Percentiles rank a stretch among this genome's conserved stretches.
Conservation (phyloP, 2,888 invertebrate genomes). For the Acanthosepion pharaonis region DNA sequence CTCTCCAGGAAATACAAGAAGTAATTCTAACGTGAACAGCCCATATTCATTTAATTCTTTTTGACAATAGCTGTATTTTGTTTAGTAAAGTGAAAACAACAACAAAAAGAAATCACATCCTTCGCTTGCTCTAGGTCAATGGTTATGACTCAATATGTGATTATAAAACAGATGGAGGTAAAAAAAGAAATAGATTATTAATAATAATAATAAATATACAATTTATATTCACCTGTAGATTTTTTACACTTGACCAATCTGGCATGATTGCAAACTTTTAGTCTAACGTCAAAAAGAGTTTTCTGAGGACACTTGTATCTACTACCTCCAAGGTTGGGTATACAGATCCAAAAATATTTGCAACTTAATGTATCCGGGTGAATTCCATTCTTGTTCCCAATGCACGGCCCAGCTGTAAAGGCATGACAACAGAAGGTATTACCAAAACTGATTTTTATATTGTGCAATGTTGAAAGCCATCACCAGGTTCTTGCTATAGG, state of each 20-base stretch:
- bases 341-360: constrained; percentile 57
- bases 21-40: too few relatives aligned
- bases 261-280: background rate
- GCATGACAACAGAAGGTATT: constrained; percentile 49
- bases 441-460: constrained; percentile 47
- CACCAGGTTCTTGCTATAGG: background rate
- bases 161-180: too few relatives aligned
- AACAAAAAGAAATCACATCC: too few relatives aligned
- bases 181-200: background rate
- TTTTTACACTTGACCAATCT: background rate
- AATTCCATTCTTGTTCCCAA: constrained; percentile 52
- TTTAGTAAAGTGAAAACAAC: too few relatives aligned
- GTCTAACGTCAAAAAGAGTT: background rate
- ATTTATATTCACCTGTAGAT: background rate
- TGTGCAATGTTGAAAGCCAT: background rate
- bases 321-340: constrained; percentile 48
- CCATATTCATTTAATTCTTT: too few relatives aligned
- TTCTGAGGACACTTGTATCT: background rate
- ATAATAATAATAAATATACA: background rate
- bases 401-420: constrained; percentile 52
- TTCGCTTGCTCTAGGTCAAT: too few relatives aligned
- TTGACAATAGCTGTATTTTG: too few relatives aligned
- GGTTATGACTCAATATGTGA: too few relatives aligned
- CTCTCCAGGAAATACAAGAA: too few relatives aligned
- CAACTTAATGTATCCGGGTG: constrained; percentile 55